Evolutionary conservation across 2,113 vertebrate genomes (phyloP), one percentile per base, ranked within the genome.

Genomic region (Psilopsiagon aymara): DNA sequence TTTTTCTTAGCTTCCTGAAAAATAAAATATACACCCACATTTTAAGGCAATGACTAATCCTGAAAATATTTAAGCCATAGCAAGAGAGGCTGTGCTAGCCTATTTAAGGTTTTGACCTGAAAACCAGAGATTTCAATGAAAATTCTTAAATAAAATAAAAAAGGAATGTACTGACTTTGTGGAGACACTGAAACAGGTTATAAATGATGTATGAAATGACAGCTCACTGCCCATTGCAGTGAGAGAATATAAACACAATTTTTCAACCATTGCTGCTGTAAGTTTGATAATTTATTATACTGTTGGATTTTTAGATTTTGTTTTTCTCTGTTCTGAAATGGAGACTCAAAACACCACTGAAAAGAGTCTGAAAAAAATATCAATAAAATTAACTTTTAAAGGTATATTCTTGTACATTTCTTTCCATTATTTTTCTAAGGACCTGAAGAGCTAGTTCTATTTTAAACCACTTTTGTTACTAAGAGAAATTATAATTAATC

Each of bases 131-230:
- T 85, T 87, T 85, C 67, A 92, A 80, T 55, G 35, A 74, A 84
- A 83, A 60, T 53, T 82, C 31, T 80, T 46, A 71, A 53, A 86
- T 19, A 15, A 64, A 90, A 83, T 76, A 68, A 46, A 43, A 62
- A 18, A 7, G 4, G 9, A 51, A 6, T 5, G 10, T 71, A 79
- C 35, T 14, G 5, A 81, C 25, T 71, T 69, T 17, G 17, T 67
- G 46, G 53, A 95, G 60, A 52, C 57, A 88, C 12, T 68, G 55
- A 96, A 94, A 4, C 15, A 84, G 47, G 60, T 63, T 94, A 88
- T 86, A 89, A 95, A 81, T 84, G n/a, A 92, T 73, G 66, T 80
- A 86, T 92, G 51, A 93, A 95, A 92, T 71, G 55, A 88, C 91
- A 90, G 9, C 51, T 83, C n/a, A 44, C 52, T 91, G 47, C 39